These are phyloP conservation scores for Caenorhabditis macrosperma DNA, from an alignment of 2,888 invertebrate genomes.

Conservation along the genomic window DNA sequence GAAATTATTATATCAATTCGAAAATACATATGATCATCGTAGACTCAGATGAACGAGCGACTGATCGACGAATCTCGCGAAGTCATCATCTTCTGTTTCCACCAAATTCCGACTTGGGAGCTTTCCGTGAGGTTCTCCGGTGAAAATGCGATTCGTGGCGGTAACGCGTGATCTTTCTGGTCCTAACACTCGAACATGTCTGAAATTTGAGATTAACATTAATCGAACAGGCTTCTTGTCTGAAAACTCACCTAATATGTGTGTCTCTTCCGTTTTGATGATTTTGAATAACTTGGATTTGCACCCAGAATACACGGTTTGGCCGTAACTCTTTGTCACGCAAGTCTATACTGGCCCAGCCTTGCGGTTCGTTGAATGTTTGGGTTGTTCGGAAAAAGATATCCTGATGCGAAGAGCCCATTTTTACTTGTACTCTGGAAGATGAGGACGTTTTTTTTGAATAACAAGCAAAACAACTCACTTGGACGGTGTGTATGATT, in stretches of 20 bases:
- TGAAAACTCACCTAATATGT: conserved; percentile 88
- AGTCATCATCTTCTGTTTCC: conserved; percentile 22
- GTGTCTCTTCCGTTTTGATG: conserved; percentile 99
- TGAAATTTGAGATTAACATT: conserved; percentile 16
- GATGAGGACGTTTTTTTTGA: not conserved
- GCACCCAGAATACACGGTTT: conserved; percentile 93
- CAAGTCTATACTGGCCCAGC: conserved; percentile 68
- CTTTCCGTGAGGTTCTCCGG: conserved; percentile 43
- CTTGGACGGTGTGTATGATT: conserved; percentile 96
- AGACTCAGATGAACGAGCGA: conserved; percentile 28
- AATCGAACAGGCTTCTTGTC: not conserved
- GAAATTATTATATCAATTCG: no score
- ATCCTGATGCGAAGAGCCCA: conserved; percentile 48
- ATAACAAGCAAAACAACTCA: conserved; percentile 79
- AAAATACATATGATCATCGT: not conserved
- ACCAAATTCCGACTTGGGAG: conserved; percentile 3
- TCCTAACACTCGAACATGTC: conserved; percentile 67
- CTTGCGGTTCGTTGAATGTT: conserved; percentile 49
- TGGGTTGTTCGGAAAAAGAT: conserved; percentile 14
- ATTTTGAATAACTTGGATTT: conserved; percentile 95
- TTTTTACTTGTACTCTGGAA: conserved; percentile 43
- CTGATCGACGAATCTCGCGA: conserved; percentile 27
- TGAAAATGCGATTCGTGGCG: conserved; percentile 45
- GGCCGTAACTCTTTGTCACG: conserved; percentile 55
- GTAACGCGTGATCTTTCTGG: conserved; percentile 59